phyloP scores from a whole-genome alignment of 2,888 invertebrate species.

The Acronicta aceris region DNA sequence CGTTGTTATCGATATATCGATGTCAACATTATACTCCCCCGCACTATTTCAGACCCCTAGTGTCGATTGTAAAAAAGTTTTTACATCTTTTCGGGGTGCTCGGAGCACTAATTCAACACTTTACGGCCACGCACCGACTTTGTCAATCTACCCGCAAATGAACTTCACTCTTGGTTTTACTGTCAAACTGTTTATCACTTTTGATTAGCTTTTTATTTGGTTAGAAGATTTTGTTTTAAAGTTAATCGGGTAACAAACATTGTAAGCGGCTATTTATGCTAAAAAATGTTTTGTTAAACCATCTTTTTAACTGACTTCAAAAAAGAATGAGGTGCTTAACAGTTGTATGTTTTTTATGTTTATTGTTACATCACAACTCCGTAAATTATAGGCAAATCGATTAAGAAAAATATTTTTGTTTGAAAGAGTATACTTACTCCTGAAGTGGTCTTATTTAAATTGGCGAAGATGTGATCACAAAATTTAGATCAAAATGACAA shows the following conservation, averaged over 20 bases:
- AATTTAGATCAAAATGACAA: too few relatives aligned
- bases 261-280: not conserved
- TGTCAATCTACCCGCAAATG: slow-evolving; percentile 78
- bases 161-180: slow-evolving; percentile 76
- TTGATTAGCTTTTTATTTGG: slow-evolving; percentile 47
- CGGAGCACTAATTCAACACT: slow-evolving; percentile 63
- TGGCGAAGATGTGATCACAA: too few relatives aligned
- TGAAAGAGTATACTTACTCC: too few relatives aligned
- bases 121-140: slow-evolving; percentile 67
- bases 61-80: slow-evolving; percentile 86
- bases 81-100: slow-evolving; percentile 81
- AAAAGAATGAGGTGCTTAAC: too few relatives aligned
- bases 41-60: slow-evolving; percentile 58
- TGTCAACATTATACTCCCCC: slow-evolving; percentile 25
- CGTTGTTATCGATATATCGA: slow-evolving; percentile 17
- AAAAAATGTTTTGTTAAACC: too few relatives aligned
- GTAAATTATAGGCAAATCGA: too few relatives aligned
- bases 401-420: too few relatives aligned
- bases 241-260: slow-evolving; percentile 11
- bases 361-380: too few relatives aligned
- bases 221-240: slow-evolving; percentile 42
- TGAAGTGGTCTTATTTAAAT: too few relatives aligned
- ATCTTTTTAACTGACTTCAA: too few relatives aligned
- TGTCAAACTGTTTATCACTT: slow-evolving; percentile 69
- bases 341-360: too few relatives aligned